Conservation (phyloP, 2,113 vertebrate species). For the Chlamydotis undulata region DNA sequence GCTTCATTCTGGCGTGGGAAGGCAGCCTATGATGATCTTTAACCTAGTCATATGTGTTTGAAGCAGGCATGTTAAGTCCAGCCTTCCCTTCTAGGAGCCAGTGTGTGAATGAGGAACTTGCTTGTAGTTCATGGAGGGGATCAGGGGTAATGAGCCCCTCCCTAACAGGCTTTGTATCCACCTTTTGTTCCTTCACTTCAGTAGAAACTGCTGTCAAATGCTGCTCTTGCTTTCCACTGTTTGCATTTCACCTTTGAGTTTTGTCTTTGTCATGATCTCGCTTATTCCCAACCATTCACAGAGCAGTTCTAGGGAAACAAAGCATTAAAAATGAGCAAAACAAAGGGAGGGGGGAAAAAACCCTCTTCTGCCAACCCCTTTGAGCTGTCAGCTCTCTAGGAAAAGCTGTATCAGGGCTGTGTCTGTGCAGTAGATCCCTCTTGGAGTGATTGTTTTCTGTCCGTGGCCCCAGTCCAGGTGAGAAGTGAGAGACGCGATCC, state of each 20-base stretch:
- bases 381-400: background rate
- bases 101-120: background rate
- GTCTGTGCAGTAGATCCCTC: background rate
- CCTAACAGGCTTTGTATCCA: background rate
- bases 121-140: background rate
- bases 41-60: background rate
- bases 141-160: background rate
- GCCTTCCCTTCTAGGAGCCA: background rate
- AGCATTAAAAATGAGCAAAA: slow-evolving; percentile 21
- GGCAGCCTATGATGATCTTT: background rate
- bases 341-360: accelerated
- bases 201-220: background rate
- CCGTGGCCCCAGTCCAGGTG: background rate
- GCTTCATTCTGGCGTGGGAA: background rate
- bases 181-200: slow-evolving; percentile 29
- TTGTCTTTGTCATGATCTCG: background rate
- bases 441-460: background rate
- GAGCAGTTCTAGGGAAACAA: slow-evolving; percentile 11
- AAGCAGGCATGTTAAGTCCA: background rate
- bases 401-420: background rate
- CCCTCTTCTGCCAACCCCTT: background rate
- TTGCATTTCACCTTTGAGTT: slow-evolving; percentile 39
- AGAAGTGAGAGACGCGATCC: background rate
- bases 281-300: slow-evolving; percentile 2
- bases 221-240: slow-evolving; percentile 1